phyloP scores from a whole-genome alignment of 2,113 vertebrate species.

The Stegostoma tigrinum region DNA sequence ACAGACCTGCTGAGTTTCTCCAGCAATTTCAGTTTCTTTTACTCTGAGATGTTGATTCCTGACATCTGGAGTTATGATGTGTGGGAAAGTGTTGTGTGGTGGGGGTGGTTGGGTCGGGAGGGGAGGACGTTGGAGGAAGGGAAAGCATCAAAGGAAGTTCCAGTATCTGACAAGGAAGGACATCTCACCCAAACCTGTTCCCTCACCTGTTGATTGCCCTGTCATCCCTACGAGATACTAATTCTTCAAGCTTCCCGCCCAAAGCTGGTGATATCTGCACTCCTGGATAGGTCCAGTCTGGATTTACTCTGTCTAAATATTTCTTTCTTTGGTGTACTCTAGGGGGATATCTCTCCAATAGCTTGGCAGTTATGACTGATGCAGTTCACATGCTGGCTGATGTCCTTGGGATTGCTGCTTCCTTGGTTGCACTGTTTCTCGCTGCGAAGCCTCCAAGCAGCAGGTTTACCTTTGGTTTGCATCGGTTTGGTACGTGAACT shows the following conservation, averaged over 20 bases:
- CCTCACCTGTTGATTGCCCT: not conserved
- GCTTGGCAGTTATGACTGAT: slow-evolving; percentile 94
- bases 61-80: too few species aligned
- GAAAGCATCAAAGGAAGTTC: not conserved
- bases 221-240: not conserved
- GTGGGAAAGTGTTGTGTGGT: too few species aligned
- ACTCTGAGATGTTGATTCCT: too few species aligned
- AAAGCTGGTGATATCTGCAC: not conserved
- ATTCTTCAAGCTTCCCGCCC: not conserved
- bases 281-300: not conserved
- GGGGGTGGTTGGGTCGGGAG: too few species aligned
- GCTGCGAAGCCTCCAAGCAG: slow-evolving; percentile 83
- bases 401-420: slow-evolving; percentile 85
- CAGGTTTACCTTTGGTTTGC: slow-evolving; percentile 88
- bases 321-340: not conserved
- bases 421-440: slow-evolving; percentile 87
- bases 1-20: too few species aligned
- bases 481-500: slow-evolving; percentile 76
- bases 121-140: too few species aligned
- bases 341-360: slow-evolving; percentile 93
- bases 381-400: slow-evolving; percentile 92
- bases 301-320: not conserved
- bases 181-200: not conserved
- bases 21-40: too few species aligned
- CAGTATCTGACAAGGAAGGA: not conserved